Base-by-base conservation (phyloP, 2,797 vertebrate species). In the Sarcophilus harrisii region DNA sequence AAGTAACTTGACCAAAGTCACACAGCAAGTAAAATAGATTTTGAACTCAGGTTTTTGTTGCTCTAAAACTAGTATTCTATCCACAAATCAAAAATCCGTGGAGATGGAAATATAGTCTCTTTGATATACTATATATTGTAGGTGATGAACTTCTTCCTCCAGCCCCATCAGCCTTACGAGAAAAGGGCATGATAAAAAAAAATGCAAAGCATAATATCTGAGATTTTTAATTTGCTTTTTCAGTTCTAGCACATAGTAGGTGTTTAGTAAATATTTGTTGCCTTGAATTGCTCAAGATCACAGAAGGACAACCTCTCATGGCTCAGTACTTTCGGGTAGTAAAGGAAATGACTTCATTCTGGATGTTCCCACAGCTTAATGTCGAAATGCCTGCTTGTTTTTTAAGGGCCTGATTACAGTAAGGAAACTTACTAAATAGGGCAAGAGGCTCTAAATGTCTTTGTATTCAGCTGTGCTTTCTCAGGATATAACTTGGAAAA, bases 341-440 rank as follows among this genome's bases (percentile, higher is more conserved):
- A 94, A 28, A 59, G 92, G 57, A 93, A 92, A 89, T 49, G 32
- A 66, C 32, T 28, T 87, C 95, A 29, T 91, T 57, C 3, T 28
- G 59, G 91, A 90, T 91, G 27, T 27, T 27, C 32, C 24, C 0
- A 0, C 30, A 54, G 16, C 38, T 87, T 87, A 87, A 12, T 18
- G 9, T 38, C 3, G 9, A 59, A 73, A 45, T 57, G 45, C n/a
- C 73, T 87, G 73, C 73, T 87, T 45, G 5, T 49, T 30, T 92
- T 58, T 92, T 30, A 91, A 66, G 91, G 94, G 32, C 73, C n/a
- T 91, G 1, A 0, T 18, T 11, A 32, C 60, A 27, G 92, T 57
- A 45, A 81, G 95, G 95, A 81, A 93, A 94, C 58, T 58, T 18
- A 57, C 66, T 90, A 55, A 27, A 62, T 91, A 94, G 92, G 73